phyloP scores from a whole-genome alignment of 2,797 vertebrate genomes.

The Stomatorhinus walkeri region DNA sequence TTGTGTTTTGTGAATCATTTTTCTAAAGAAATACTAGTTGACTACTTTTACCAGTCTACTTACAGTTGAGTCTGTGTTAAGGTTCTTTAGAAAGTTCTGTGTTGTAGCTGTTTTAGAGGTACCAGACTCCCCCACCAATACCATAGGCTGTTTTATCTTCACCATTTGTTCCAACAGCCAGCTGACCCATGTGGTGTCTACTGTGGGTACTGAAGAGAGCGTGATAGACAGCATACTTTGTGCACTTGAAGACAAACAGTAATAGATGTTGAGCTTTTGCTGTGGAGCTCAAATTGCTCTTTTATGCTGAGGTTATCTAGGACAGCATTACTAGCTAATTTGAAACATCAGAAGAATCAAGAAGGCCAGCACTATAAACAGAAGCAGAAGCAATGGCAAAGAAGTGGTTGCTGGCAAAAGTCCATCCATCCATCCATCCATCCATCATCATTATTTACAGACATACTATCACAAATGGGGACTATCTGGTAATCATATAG shows the following conservation, averaged over 20 bases:
- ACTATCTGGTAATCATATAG: neutral
- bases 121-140: constrained; percentile 88
- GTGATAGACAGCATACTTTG: constrained; percentile 25
- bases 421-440: neutral
- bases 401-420: neutral
- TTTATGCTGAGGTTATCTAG: neutral
- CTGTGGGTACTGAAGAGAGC: constrained; percentile 74
- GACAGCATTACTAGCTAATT: neutral
- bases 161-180: constrained; percentile 89
- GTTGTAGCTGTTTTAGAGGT: constrained; percentile 95
- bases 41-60: constrained; percentile 31
- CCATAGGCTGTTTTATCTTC: constrained; percentile 74
- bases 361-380: neutral
- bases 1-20: neutral
- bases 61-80: constrained; percentile 67
- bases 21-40: neutral
- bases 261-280: neutral
- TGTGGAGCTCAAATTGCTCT: neutral
- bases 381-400: neutral
- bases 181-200: constrained; percentile 78
- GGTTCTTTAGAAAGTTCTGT: constrained; percentile 77
- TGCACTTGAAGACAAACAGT: neutral
- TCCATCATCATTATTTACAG: neutral
- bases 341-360: neutral
- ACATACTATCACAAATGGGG: neutral